Evolutionary conservation across 2,113 vertebrate species (phyloP), one percentile per base, ranked within the genome.

Genomic region (Esox niger): DNA sequence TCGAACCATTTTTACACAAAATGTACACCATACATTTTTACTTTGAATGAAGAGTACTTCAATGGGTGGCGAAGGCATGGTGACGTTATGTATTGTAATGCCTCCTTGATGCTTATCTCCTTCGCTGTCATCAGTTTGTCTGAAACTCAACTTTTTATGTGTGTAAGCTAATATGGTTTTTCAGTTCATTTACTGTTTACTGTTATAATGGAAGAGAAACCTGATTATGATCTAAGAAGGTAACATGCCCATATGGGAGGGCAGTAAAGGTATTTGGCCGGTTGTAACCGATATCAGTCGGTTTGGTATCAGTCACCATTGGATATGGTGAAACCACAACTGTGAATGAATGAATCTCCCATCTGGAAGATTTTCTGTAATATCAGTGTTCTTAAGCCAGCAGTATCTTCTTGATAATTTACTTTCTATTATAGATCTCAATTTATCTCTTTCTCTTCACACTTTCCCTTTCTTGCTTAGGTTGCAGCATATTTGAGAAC

Each of bases 401-500:
- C 65, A 30, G 5, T 31, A 17, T 43, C 11, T n/a, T 4, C 57
- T 32, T 56, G 2, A 7, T 54, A 8, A 72, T 0, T 64, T 56
- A 69, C 66, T 32, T 1, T 55, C 63, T 25, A 4, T 25, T 38
- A 8, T 55, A 31, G 63, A 23, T 70, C 7, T 59, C 17, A 15
- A 13, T 68, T 6, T 70, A 1, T 69, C 47, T 43, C 33, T 29
- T 31, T 6, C 30, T 47, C 17, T 21, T 20, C 47, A 1, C 23
- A 31, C 62, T 60, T 52, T 20, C n/a, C 57, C 8, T 52, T 13
- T 55, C 15, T 72, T 26, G 79, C 25, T 23, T 71, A 93, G 92
- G 92, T 49, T 93, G 91, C 81, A 95, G 95, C 86, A 95, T 99
- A 81, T 99, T 98, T 85, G 96, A 99, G 75, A 99, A 98, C 90